Percentiles rank a stretch among this genome's conserved stretches.
phyloP scores from a whole-genome alignment of 2,888 invertebrate species.

The Pinctada fucata region DNA sequence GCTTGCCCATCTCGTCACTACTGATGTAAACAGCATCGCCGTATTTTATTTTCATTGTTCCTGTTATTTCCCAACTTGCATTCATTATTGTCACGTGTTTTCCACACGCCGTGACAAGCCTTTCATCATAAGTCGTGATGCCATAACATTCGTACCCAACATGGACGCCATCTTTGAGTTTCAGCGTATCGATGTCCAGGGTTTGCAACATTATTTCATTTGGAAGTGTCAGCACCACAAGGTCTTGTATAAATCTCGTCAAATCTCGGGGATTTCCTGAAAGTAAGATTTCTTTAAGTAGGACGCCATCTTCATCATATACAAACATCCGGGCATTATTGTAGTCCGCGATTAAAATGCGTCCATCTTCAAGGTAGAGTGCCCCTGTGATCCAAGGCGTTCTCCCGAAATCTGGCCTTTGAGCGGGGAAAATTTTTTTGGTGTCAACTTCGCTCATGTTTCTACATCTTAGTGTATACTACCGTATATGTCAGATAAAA shows the following conservation, averaged over 20 bases:
- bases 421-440: conserved; percentile 19
- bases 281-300: conserved; percentile 22
- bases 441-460: conserved; percentile 23
- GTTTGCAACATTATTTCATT: conserved; percentile 28
- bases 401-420: not conserved
- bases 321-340: too few species aligned
- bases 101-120: conserved; percentile 10
- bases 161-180: conserved; percentile 6
- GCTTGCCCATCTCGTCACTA: conserved; percentile 4
- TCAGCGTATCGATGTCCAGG: conserved; percentile 13
- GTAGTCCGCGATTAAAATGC: too few species aligned
- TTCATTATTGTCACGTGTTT: conserved; percentile 13
- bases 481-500: too few species aligned
- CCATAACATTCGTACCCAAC: conserved; percentile 30
- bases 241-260: conserved; percentile 8
- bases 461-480: too few species aligned
- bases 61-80: conserved; percentile 7
- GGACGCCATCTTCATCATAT: too few species aligned
- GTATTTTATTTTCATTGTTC: conserved; percentile 5
- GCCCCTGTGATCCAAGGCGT: conserved; percentile 24
- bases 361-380: conserved; percentile 17
- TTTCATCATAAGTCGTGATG: conserved; percentile 13
- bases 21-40: conserved; percentile 19
- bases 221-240: conserved; percentile 21
- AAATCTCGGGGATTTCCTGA: conserved; percentile 33